A percentile compares a stretch with the other conserved stretches of the same genome.
Conservation (phyloP, 2,797 vertebrate species). For the Esox lucius region DNA sequence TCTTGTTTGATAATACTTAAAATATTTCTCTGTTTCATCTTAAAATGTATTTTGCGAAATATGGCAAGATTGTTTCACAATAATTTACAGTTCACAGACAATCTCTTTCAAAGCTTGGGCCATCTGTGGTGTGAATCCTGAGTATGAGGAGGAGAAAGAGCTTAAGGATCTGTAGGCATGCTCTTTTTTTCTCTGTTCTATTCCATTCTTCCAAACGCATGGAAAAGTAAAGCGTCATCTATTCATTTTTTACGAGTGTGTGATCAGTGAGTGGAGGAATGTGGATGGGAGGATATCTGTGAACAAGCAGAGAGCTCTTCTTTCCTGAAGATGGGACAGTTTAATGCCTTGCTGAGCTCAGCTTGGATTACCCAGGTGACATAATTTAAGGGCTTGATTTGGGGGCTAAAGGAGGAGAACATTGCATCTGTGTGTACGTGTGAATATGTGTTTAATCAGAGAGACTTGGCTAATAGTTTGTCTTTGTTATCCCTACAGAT, state of each 20-base stretch:
- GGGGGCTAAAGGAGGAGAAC: conserved; percentile 1
- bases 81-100: too few relatives aligned
- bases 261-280: neutral
- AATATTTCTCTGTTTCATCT: too few relatives aligned
- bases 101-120: too few relatives aligned
- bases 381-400: conserved; percentile 8
- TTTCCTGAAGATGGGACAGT: neutral
- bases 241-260: neutral
- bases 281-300: conserved; percentile 12
- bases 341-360: conserved; percentile 1
- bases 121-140: too few relatives aligned
- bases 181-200: neutral
- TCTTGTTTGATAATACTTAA: too few relatives aligned
- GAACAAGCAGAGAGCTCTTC: conserved; percentile 13
- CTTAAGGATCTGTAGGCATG: too few relatives aligned
- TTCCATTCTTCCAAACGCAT: neutral
- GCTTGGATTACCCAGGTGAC: neutral
- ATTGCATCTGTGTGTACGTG: conserved; percentile 10
- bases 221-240: neutral
- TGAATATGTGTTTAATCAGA: neutral
- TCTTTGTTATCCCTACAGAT: conserved; percentile 9
- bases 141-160: too few relatives aligned
- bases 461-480: conserved; percentile 1
- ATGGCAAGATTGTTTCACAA: too few relatives aligned
- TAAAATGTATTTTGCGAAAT: too few relatives aligned